Base-by-base conservation (phyloP, 2,888 invertebrate genomes). In the Drosophila putrida region DNA sequence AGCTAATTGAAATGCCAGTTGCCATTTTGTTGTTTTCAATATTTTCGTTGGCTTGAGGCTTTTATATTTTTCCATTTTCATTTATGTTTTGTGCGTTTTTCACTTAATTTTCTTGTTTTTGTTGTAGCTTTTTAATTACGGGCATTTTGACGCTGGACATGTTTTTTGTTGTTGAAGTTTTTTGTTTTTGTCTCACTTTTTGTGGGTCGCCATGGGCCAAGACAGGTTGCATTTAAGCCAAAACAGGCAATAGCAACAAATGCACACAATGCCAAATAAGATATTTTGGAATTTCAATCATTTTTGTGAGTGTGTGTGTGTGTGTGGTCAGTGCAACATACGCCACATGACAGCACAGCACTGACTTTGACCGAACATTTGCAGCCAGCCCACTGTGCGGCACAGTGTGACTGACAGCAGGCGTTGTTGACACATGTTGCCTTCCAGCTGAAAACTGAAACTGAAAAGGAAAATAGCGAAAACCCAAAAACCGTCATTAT, bases 1-100 rank as follows among this genome's bases (percentile, higher is more conserved):
- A 71, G 55, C 77, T 82, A 88, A 86, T 86, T 83, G 89, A 86
- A 89, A 86, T 90, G 84, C 90, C 89, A 79, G 82, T 80, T 84
- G 71, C 55, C 44, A 66, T 61, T 70, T 83, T 47, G 41, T 33
- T 49, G 59, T 49, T 54, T 46, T 20, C 2, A 20, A 20, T 49
- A 4, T 41, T 46, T 47, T 31, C 6, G 10, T 36, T 60, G 13
- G 15, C 20, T 36, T 38, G 38, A 4, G 27, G 36, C 5, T 4
- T 43, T 36, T 53, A 46, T 20, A 31, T 36, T 66, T 36, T 39
- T 20, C 44, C 28, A 38, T 63, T 60, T 65, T 46, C 36, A 59
- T 41, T 13, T n/a, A n/a, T 5, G 28, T 6, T 20, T 39, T 41
- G 9, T 41, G 41, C 49, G 50, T 36, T 60, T 65, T 33, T 39